These are phyloP conservation scores for Falco columbarius DNA, from an alignment of 2,797 vertebrate genomes.

Conservation along the genomic window DNA sequence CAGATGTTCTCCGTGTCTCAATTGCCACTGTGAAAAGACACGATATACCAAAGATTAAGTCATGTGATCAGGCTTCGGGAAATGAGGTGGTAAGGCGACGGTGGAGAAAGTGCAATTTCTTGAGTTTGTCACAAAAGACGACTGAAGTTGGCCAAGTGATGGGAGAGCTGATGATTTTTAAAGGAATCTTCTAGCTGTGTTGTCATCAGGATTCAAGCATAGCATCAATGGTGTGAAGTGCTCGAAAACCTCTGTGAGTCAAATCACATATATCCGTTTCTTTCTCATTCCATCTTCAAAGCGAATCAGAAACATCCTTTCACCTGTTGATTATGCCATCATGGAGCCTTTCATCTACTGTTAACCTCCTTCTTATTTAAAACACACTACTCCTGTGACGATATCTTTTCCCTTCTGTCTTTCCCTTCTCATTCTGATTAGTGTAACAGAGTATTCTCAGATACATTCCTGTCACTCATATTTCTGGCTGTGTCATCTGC, in stretches of 20 bases:
- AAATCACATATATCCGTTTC: neutral
- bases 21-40: neutral
- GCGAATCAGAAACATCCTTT: neutral
- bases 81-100: neutral
- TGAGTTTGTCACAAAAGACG: neutral
- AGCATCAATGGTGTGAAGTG: neutral
- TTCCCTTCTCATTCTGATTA: neutral
- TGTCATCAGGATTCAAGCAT: neutral
- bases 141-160: neutral
- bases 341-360: neutral
- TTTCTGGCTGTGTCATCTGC: neutral
- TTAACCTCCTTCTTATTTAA: neutral
- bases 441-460: neutral
- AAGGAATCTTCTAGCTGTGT: neutral
- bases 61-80: neutral
- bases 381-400: neutral
- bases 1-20: neutral
- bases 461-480: accelerated
- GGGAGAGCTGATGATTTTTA: neutral
- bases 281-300: neutral
- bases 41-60: neutral
- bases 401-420: neutral
- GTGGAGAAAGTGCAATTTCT: neutral
- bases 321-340: neutral
- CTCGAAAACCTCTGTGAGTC: neutral